Base-by-base conservation (phyloP, 2,888 invertebrate genomes). In the Meghimatium bilineatum region DNA sequence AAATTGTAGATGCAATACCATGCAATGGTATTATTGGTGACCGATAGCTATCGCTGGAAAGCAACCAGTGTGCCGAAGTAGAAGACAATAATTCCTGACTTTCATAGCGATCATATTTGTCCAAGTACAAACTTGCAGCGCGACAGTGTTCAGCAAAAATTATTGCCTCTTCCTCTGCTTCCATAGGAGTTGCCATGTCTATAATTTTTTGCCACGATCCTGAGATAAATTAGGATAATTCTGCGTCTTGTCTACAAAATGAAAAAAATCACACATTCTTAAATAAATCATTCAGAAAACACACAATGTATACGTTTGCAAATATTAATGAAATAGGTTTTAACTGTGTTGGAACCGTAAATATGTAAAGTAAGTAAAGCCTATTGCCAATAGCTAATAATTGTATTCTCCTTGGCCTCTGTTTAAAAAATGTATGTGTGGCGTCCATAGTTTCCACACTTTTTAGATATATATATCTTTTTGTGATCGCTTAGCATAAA, bases 101-200 rank as follows among this genome's bases (percentile, higher is more conserved):
- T 63, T 93, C 93, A 86, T 93, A 93, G 34, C 92, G 90, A 49
- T 93, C 92, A 87, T 88, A 92, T 72, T 91, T 91, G 82, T 93
- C 93, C 83, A 93, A 91, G 86, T 87, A 91, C 71, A 85, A 88
- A 23, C 86, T 82, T 63, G 90, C 90, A 80, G 87, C 87, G 78
- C 91, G 85, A 1, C 86, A 80, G 17, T 74, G 66, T 34, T 81
- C 56, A 5, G 29, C 26, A 74, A 52, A 74, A 20, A 79, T 80
- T 34, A 74, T 56, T 32, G 86, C 85, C 20, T 87, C 87, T 36
- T 80, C 79, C 29, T 83, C 85, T 52, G 26, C 29, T 23, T 44
- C 44, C 44, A 44, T 44, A n/a, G n/a, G 44, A 8, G 5, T 44
- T 44, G 44, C 12, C 6, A 44, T 5, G 44, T n/a, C n/a, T n/a